Conservation (phyloP, 2,113 vertebrate species). For the Antechinus stuartii region DNA sequence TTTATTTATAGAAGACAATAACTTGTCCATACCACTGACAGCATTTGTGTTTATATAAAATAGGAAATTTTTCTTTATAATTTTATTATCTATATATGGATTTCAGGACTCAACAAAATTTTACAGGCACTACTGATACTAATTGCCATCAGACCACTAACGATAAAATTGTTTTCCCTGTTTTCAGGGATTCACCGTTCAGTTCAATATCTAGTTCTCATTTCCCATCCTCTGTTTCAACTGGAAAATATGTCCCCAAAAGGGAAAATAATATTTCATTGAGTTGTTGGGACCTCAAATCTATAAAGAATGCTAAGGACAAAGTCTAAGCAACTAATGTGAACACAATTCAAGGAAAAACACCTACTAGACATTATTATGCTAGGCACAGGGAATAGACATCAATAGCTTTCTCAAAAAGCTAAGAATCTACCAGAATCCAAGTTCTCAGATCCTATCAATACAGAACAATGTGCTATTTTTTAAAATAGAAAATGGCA, state of each 20-base stretch:
- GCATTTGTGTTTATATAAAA: neutral
- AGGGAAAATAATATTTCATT: neutral
- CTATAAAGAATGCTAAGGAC: neutral
- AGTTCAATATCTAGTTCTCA: neutral
- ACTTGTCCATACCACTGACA: neutral
- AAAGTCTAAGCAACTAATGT: too few relatives aligned
- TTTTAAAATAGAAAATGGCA: neutral
- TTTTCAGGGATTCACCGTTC: neutral
- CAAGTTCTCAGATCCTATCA: neutral
- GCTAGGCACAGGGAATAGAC: too few relatives aligned
- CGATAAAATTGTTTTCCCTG: neutral
- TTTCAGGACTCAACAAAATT: neutral
- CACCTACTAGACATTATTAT: too few relatives aligned
- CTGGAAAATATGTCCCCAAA: neutral
- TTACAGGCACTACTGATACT: neutral
- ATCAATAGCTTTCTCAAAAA: too few relatives aligned
- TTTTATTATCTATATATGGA: neutral
- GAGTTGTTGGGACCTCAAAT: neutral
- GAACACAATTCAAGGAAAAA: too few relatives aligned
- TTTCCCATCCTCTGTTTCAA: neutral
- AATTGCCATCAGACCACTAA: neutral
- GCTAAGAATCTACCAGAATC: too few relatives aligned
- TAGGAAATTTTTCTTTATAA: neutral
- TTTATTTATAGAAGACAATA: neutral
- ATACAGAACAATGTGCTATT: neutral